Evolutionary conservation across 2,113 vertebrate genomes (phyloP).

Genomic region (Pangasianodon gigas): DNA sequence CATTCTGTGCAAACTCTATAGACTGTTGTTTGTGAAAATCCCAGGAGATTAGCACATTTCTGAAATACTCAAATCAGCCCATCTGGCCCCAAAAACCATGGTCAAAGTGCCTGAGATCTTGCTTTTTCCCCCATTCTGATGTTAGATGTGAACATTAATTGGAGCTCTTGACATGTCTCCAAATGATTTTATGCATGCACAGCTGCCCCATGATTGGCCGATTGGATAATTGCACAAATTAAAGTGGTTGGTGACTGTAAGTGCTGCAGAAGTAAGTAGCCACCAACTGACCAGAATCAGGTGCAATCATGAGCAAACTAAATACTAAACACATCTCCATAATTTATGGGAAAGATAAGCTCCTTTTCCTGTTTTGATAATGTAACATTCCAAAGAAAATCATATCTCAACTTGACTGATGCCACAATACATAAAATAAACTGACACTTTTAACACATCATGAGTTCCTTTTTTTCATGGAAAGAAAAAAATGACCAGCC

Average conservation of each 20-base stretch:
- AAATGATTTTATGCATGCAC: neutral
- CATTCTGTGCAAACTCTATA: neutral
- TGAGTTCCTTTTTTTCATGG: neutral
- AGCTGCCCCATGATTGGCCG: neutral
- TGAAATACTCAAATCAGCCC: neutral
- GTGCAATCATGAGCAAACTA: neutral
- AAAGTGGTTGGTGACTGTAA: neutral
- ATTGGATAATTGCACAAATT: neutral
- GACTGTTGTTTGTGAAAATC: neutral
- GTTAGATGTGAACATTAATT: neutral
- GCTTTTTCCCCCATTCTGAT: neutral
- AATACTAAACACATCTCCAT: neutral
- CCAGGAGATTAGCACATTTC: neutral
- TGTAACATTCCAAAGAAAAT: neutral
- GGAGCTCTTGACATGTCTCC: neutral
- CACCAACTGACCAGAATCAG: neutral
- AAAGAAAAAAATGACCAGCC: neutral
- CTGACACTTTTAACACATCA: neutral
- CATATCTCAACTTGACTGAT: neutral
- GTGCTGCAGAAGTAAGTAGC: neutral
- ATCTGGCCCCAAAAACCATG: neutral
- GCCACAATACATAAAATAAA: neutral
- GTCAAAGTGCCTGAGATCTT: neutral
- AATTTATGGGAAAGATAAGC: neutral
- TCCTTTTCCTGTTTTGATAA: neutral